Conservation (phyloP, 2,113 vertebrate genomes). For the Arvicanthis niloticus region DNA sequence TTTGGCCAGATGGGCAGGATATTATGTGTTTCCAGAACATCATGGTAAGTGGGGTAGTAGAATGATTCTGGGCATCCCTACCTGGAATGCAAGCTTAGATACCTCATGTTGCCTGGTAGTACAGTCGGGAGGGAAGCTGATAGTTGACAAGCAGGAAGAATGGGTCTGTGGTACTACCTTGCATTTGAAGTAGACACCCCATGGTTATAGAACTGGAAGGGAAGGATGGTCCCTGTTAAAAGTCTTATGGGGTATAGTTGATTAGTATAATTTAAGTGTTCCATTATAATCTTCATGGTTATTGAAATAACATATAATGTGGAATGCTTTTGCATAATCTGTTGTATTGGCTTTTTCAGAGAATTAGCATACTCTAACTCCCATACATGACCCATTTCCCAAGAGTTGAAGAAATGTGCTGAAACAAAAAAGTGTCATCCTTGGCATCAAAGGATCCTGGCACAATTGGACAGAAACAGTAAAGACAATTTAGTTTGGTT, state of each 20-base stretch:
- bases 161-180: neutral
- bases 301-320: neutral
- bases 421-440: neutral
- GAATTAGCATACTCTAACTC: neutral
- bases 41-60: neutral
- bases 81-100: neutral
- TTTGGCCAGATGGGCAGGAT: neutral
- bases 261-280: neutral
- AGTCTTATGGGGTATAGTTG: neutral
- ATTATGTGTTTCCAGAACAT: neutral
- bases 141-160: neutral
- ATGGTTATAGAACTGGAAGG: neutral
- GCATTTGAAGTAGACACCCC: neutral
- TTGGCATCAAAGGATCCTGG: neutral
- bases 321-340: neutral
- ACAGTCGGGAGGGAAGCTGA: neutral
- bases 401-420: neutral
- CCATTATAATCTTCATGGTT: neutral
- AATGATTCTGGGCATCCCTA: neutral
- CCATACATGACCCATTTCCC: neutral
- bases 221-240: neutral
- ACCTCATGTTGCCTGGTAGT: too few species aligned
- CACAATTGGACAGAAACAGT: neutral
- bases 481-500: neutral
- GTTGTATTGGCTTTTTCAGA: neutral